Percentiles rank a stretch among this genome's conserved stretches.
Conservation (phyloP, 2,113 vertebrate genomes). For the Cavia porcellus region DNA sequence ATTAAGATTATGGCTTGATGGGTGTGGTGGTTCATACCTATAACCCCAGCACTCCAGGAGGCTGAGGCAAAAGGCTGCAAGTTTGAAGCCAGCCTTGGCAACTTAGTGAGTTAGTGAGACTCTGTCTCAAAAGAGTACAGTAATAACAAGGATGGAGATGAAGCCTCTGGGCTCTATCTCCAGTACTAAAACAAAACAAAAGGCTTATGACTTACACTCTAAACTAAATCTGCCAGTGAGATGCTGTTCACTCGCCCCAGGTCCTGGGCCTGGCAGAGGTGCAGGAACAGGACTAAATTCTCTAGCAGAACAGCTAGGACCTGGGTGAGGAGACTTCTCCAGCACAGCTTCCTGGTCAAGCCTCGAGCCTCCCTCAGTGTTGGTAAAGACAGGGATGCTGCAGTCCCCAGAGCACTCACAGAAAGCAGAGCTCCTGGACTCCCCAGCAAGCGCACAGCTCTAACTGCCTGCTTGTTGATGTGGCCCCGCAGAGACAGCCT, state of each 20-base stretch:
- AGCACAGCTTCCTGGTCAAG: neutral
- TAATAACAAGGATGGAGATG: neutral
- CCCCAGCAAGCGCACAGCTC: too few relatives aligned
- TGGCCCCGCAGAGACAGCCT: neutral
- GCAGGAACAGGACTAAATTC: neutral
- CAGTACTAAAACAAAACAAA: neutral
- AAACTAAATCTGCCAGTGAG: neutral
- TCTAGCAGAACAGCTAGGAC: neutral
- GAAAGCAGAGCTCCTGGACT: neutral
- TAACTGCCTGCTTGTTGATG: neutral
- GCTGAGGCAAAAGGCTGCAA: neutral
- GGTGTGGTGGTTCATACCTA: neutral
- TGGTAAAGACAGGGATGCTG: neutral
- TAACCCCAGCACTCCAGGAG: neutral
- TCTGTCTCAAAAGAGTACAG: neutral
- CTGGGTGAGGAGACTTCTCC: too few relatives aligned
- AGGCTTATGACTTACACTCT: neutral
- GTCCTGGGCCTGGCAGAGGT: neutral
- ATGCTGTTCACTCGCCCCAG: fast-evolving
- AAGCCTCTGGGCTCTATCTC: neutral
- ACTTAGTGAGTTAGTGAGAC: neutral
- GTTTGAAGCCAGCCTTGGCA: neutral
- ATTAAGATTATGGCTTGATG: neutral
- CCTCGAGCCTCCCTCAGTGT: neutral
- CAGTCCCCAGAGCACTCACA: fast-evolving